Percentiles rank a stretch among this genome's conserved stretches.
Evolutionary conservation across 2,113 vertebrate genomes (phyloP).

Genomic region (Petrocephalus zakoni): DNA sequence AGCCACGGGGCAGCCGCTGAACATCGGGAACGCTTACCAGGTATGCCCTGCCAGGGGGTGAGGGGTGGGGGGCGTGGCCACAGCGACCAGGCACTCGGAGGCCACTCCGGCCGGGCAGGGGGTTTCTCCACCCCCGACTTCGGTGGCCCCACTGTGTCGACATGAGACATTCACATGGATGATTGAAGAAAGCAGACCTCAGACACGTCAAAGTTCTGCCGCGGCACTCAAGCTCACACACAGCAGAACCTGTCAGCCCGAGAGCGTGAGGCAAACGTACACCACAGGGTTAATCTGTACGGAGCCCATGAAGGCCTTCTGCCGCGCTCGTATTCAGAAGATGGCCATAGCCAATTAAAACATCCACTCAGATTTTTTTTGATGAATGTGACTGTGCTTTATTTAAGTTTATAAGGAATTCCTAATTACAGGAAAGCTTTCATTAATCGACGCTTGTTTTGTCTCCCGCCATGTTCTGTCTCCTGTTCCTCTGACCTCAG

Average conservation of each 20-base stretch:
- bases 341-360: background rate
- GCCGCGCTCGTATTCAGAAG: background rate
- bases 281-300: background rate
- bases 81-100: background rate
- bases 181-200: background rate
- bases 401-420: background rate
- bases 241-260: background rate
- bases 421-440: background rate
- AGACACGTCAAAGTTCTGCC: background rate
- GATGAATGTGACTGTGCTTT: background rate
- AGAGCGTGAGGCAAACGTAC: background rate
- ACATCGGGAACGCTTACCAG: slow-evolving; percentile 93
- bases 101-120: background rate
- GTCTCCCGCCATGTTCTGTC: background rate
- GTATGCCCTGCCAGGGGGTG: slow-evolving; percentile 49
- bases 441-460: background rate
- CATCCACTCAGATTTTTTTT: background rate
- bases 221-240: background rate
- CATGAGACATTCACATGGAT: background rate
- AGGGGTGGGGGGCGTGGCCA: background rate
- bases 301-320: background rate
- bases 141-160: background rate
- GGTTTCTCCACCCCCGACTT: background rate
- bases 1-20: slow-evolving; percentile 81
- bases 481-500: background rate